Percentiles rank a stretch among this genome's conserved stretches.
These are phyloP conservation scores for Lordiphosa collinella DNA, from an alignment of 1,140 invertebrate genomes.

Conservation along the genomic window DNA sequence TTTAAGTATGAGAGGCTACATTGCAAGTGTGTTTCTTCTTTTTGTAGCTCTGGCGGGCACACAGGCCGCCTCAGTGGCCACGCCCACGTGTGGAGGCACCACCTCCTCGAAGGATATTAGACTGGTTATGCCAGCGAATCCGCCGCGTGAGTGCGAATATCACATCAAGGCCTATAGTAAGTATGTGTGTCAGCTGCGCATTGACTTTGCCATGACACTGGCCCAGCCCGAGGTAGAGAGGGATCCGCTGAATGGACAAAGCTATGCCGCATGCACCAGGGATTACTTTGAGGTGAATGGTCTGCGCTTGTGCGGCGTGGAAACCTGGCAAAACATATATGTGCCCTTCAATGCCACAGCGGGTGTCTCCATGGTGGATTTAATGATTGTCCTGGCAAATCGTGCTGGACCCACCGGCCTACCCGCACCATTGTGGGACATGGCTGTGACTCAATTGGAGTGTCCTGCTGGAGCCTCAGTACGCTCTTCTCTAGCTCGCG, in stretches of 20 bases:
- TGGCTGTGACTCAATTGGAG: constrained; percentile 60
- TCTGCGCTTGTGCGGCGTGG: constrained; percentile 53
- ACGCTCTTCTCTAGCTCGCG: constrained; percentile 19
- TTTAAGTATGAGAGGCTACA: constrained; percentile 32
- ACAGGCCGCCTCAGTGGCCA: constrained; percentile 49
- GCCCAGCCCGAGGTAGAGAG: constrained; percentile 43
- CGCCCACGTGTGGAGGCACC: constrained; percentile 48
- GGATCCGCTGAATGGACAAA: constrained; percentile 7
- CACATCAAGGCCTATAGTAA: constrained; percentile 56
- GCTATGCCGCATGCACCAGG: constrained; percentile 46
- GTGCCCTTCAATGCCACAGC: constrained; percentile 63
- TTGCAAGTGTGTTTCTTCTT: constrained; percentile 18
- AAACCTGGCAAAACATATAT: constrained; percentile 69
- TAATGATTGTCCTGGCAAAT: constrained; percentile 40
- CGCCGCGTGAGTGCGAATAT: constrained; percentile 57
- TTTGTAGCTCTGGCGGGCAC: constrained; percentile 3
- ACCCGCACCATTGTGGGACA: constrained; percentile 43
- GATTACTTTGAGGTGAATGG: constrained; percentile 60
- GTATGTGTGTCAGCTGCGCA: constrained; percentile 67
- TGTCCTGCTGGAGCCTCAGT: constrained; percentile 45
- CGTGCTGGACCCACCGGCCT: constrained; percentile 28
- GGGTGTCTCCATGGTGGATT: constrained; percentile 38
- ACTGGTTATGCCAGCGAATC: constrained; percentile 45
- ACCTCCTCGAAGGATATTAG: constrained; percentile 61
- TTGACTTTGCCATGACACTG: constrained; percentile 57